Base-by-base conservation (phyloP, 2,113 vertebrate genomes). In the Raphicerus campestris region DNA sequence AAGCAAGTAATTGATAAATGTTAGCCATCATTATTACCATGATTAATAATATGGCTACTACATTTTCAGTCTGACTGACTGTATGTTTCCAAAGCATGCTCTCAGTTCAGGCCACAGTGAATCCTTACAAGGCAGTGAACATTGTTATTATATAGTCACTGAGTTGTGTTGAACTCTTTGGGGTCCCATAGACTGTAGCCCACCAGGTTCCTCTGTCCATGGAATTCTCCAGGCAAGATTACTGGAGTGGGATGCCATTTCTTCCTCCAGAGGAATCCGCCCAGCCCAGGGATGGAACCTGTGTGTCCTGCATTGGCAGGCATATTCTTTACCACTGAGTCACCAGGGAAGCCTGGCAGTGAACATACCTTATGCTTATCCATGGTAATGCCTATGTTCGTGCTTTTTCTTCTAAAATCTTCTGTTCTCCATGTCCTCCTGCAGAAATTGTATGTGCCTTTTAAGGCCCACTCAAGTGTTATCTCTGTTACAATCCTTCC, bases 311-410 rank as follows among this genome's bases (percentile, higher is more conserved):
- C 22, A 42, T 7, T 26, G 11, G 70, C 35, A 42, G 35, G 35
- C 70, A 75, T 24, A 75, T 75, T 75, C 35, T 39, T 75, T 14
- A 75, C 35, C 70, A 73, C 35, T 73, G 70, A 73, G 70, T 39
- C 35, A 42, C 10, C 10, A 42, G 10, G 70, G 35, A 75, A 75
- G 20, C 70, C 22, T 1, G 28, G 39, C 47, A 14, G 19, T 22
- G 32, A 53, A 20, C n/a, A 11, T 0, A 9, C 26, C 0, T 28
- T 4, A 6, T 0, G 8, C 45, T 39, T 11, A 17, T 39, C 87
- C 63, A 20, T 5, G 8, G 55, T 4, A 5, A 63, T 5, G 24
- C n/a, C 47, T 19, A 0, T 1, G 28, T 24, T 55, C 24, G 13
- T 5, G 6, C 28, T 42, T 22, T 78, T 28, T 42, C 19, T 24